Base-by-base conservation (phyloP, 1,140 invertebrate species). In the Dryas iulia region DNA sequence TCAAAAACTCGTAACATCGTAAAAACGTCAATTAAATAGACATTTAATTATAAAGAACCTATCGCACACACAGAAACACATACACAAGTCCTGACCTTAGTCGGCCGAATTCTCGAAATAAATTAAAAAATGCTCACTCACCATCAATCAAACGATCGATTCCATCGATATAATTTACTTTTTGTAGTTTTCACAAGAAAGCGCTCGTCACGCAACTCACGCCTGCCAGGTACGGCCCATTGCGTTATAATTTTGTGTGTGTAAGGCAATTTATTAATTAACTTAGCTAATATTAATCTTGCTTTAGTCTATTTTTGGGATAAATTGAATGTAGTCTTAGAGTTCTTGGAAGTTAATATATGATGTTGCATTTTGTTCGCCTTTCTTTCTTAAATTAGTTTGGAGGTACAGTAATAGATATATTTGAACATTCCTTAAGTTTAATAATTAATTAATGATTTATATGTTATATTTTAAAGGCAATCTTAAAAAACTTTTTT, bases 141-240 rank as follows among this genome's bases (percentile, higher is more conserved):
- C 84, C 89, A 90, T 91, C 89, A 90, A 91, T 91, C 89, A 91
- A 91, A 83, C 82, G 72, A 78, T 91, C 87, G 89, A 91, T 87
- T 89, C 87, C 89, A 87, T 90, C 89, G 82, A 88, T 91, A 89
- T 91, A 89, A 91, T 91, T 89, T 91, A 89, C 81, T 91, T 91
- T 91, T 91, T 91, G 86, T 91, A 86, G 83, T 89, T 91, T 90
- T 89, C 84, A 89, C 81, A 81, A 74, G 74, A 91, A 89, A 87
- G 82, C 85, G 76, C 83, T 78, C 82, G 81, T 91, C 87, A 88
- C 77, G 87, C 83, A 84, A 80, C 60, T 89, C 81, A 74, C 64
- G 75, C 84, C 87, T 84, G 86, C 83, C 89, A 85, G 87, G 87
- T 81, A 89, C 86, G 74, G 69, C 62, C 60, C 39, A 58, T 65